phyloP scores from a whole-genome alignment of 1,140 invertebrate species.

The Drosophila suzukii region DNA sequence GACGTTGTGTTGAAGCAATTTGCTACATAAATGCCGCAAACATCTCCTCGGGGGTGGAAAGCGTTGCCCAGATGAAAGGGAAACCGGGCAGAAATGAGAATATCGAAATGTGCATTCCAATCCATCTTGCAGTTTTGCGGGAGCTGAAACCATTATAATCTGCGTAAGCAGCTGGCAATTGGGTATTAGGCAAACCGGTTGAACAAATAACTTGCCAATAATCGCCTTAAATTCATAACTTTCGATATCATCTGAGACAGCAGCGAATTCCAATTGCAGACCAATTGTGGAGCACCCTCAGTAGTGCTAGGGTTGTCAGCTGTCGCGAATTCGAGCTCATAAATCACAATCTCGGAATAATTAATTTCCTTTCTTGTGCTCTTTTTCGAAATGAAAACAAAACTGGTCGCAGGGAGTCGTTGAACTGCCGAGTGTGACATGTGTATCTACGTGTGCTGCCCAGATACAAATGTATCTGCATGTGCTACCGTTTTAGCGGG shows the following conservation, averaged over 20 bases:
- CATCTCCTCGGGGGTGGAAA: conserved; percentile 17
- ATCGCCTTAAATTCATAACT: conserved; percentile 53
- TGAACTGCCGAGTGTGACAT: conserved; percentile 50
- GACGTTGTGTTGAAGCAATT: conserved; percentile 37
- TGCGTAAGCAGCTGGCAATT: conserved; percentile 51
- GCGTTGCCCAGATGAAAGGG: conserved; percentile 20
- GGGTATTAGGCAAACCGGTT: conserved; percentile 53
- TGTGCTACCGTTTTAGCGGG: conserved; percentile 60
- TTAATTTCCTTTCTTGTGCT: conserved; percentile 43
- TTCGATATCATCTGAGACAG: conserved; percentile 27
- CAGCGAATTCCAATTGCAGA: conserved; percentile 7
- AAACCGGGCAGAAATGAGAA: conserved; percentile 9
- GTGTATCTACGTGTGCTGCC: conserved; percentile 27
- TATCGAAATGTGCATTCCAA: neutral
- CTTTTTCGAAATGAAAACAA: conserved; percentile 37
- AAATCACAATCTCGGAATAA: conserved; percentile 54
- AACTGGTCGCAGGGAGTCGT: conserved; percentile 65
- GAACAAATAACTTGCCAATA: conserved; percentile 59
- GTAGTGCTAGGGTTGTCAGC: conserved; percentile 36
- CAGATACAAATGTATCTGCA: conserved; percentile 76
- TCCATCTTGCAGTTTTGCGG: neutral
- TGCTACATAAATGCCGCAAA: conserved; percentile 31
- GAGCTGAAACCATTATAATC: neutral
- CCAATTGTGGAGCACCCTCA: conserved; percentile 25
- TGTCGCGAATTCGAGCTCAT: conserved; percentile 25